Percentiles rank a stretch among this genome's conserved stretches.
Evolutionary conservation across 1,140 invertebrate species (phyloP).

Genomic region (Drosophila navojoa): DNA sequence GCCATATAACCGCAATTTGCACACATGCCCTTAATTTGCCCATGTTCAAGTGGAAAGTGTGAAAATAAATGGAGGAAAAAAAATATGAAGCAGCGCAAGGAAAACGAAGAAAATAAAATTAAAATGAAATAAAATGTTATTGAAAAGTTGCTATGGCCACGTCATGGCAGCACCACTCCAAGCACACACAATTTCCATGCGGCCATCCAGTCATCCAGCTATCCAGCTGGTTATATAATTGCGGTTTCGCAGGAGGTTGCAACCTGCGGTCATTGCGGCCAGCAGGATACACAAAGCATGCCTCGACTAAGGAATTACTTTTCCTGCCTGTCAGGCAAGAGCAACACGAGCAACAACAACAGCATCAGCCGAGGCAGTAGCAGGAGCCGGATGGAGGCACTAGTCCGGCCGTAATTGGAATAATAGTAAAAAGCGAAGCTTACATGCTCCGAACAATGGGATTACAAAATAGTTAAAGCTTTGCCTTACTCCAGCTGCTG

Average conservation of each 20-base stretch:
- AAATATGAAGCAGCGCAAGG: neutral
- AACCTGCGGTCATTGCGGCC: slow-evolving; percentile 73
- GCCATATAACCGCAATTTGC: slow-evolving; percentile 65
- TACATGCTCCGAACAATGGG: slow-evolving; percentile 45
- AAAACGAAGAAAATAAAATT: neutral
- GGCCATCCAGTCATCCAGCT: slow-evolving; percentile 24
- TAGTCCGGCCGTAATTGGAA: slow-evolving; percentile 40
- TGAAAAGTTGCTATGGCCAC: slow-evolving; percentile 59
- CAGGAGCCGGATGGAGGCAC: neutral
- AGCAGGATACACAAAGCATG: slow-evolving; percentile 43
- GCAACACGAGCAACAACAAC: neutral
- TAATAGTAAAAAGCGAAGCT: slow-evolving; percentile 43
- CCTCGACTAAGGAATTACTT: slow-evolving; percentile 45
- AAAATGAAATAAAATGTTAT: slow-evolving; percentile 56
- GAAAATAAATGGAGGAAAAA: slow-evolving; percentile 39
- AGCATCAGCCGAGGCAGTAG: neutral
- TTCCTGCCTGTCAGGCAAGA: slow-evolving; percentile 25
- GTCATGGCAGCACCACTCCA: slow-evolving; percentile 7
- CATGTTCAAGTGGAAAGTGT: slow-evolving; percentile 56
- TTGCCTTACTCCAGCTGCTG: slow-evolving; percentile 4
- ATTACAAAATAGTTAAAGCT: slow-evolving; percentile 33
- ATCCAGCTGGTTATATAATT: slow-evolving; percentile 69
- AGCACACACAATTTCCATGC: neutral
- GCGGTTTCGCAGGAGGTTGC: slow-evolving; percentile 71
- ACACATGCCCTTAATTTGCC: slow-evolving; percentile 52